Percentiles rank a stretch among this genome's conserved stretches.
Evolutionary conservation across 2,797 vertebrate species (phyloP).

Genomic region (Pagetopsis macropterus): DNA sequence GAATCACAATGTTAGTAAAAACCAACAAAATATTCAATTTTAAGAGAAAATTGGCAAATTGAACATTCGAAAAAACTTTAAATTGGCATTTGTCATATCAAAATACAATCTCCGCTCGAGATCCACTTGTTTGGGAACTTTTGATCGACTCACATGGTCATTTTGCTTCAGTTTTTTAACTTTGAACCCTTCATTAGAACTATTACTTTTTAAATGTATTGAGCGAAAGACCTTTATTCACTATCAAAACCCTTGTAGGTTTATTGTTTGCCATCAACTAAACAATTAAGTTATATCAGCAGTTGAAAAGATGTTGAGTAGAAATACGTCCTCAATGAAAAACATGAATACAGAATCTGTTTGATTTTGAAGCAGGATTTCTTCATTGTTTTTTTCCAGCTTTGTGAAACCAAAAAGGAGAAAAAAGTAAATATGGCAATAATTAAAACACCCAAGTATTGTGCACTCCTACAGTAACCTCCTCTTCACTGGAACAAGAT

Average conservation of each 20-base stretch:
- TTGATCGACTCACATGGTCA: background rate
- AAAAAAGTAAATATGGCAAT: no score
- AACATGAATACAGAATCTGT: background rate
- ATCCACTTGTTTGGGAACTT: background rate
- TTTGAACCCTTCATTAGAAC: background rate
- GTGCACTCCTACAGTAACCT: background rate
- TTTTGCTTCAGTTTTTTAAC: background rate
- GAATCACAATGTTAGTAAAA: background rate
- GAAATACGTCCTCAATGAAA: background rate
- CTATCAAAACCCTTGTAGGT: background rate
- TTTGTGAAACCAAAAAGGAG: background rate
- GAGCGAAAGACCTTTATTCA: background rate
- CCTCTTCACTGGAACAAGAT: slow-evolving; percentile 9
- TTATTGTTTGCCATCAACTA: background rate
- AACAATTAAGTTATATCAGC: background rate
- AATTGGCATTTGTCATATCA: no score
- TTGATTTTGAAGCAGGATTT: background rate
- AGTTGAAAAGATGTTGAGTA: background rate
- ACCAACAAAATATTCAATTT: background rate
- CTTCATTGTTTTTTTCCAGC: background rate
- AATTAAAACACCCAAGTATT: no score
- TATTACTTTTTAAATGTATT: background rate
- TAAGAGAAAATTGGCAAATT: no score
- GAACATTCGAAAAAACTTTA: no score
- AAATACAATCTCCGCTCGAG: no score